Evolutionary conservation across 2,888 invertebrate genomes (phyloP).

Genomic region (Rhorus exstirpatorius): DNA sequence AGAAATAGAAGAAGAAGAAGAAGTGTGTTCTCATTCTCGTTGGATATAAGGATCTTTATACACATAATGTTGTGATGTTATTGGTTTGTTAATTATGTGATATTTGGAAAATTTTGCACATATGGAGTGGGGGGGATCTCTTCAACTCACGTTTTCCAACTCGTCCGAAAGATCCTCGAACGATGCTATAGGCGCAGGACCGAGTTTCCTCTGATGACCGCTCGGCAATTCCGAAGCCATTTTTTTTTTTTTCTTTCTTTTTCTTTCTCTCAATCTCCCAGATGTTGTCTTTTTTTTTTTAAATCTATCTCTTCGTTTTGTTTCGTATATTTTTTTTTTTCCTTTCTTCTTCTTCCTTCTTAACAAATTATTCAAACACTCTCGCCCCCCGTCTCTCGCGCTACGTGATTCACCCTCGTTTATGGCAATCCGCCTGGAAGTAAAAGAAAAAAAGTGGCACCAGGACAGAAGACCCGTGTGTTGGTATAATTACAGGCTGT

Average conservation of each 20-base stretch:
- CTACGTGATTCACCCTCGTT: slow-evolving; percentile 3
- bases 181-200: slow-evolving; percentile 97
- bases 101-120: too few species aligned
- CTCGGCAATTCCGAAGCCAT: slow-evolving; percentile 84
- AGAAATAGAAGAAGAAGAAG: slow-evolving; percentile 34
- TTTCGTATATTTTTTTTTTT: slow-evolving; percentile 30
- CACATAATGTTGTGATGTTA: slow-evolving; percentile 40
- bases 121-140: slow-evolving; percentile 69
- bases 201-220: slow-evolving; percentile 91
- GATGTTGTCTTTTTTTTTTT: slow-evolving; percentile 17
- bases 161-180: slow-evolving; percentile 96
- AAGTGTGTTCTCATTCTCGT: slow-evolving; percentile 9
- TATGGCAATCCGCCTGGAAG: slow-evolving; percentile 53
- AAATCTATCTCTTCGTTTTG: slow-evolving; percentile 53
- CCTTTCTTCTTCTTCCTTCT: slow-evolving; percentile 7
- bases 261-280: too few species aligned
- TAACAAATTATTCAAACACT: slow-evolving; percentile 25
- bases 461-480: neutral
- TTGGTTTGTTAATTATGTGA: too few species aligned
- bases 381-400: slow-evolving; percentile 34
- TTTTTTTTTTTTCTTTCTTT: slow-evolving; percentile 20
- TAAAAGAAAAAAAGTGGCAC: slow-evolving; percentile 54
- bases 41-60: slow-evolving; percentile 51
- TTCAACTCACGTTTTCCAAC: slow-evolving; percentile 87
- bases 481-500: too few species aligned